Conservation (phyloP, 1,140 invertebrate species). For the Lethrus apterus region DNA sequence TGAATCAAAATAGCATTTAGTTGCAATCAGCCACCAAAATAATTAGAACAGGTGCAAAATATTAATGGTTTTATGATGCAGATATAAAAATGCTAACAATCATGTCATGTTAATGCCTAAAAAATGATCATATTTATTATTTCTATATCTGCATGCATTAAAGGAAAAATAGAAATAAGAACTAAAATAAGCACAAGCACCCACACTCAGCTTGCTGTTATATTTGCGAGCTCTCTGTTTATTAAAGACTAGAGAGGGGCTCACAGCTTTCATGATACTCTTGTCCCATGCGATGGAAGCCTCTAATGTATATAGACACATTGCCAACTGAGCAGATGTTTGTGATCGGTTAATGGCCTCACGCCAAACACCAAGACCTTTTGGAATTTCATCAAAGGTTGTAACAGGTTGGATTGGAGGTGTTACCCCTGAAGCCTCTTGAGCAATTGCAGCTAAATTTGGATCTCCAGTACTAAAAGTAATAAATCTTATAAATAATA, state of each 20-base stretch:
- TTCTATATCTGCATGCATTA: constrained; percentile 15
- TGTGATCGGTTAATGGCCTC: constrained; percentile 74
- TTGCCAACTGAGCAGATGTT: constrained; percentile 82
- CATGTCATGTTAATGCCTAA: neutral
- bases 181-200: constrained; percentile 38
- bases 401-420: constrained; percentile 19
- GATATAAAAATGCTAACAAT: neutral
- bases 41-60: constrained; percentile 9
- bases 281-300: constrained; percentile 95
- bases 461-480: constrained; percentile 46
- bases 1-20: constrained; percentile 10
- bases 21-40: constrained; percentile 11
- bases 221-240: constrained; percentile 42
- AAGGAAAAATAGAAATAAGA: constrained; percentile 24
- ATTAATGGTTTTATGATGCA: neutral
- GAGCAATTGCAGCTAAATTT: constrained; percentile 47
- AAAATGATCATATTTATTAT: too few relatives aligned
- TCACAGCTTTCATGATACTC: constrained; percentile 97
- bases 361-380: constrained; percentile 78
- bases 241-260: constrained; percentile 45
- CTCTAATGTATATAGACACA: constrained; percentile 85
- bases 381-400: constrained; percentile 45
- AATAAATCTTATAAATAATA: constrained; percentile 22
- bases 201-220: constrained; percentile 43
- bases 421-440: constrained; percentile 39